Evolutionary conservation across 2,113 vertebrate species (phyloP).

Genomic region (Gopherus evgoodei): DNA sequence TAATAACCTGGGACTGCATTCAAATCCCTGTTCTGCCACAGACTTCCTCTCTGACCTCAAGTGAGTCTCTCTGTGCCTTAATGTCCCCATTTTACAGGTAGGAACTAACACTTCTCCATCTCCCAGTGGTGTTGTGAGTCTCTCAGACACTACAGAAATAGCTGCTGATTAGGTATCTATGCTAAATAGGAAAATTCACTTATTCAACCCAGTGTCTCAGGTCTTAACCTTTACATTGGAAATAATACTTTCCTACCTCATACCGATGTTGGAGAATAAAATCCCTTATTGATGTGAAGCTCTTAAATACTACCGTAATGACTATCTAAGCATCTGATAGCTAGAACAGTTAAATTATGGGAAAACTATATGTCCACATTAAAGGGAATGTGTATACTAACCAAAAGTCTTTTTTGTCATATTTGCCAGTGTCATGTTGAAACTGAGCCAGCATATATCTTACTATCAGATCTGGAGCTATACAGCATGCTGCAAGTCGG

Average conservation of each 20-base stretch:
- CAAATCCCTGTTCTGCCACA: not conserved
- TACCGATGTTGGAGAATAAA: not conserved
- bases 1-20: not conserved
- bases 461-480: not conserved
- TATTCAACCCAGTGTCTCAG: not conserved
- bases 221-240: not conserved
- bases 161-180: not conserved
- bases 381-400: not conserved
- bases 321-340: not conserved
- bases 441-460: not conserved
- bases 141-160: not conserved
- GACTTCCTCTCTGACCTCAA: not conserved
- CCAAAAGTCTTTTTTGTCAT: not conserved
- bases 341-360: not conserved
- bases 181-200: not conserved
- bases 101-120: rapidly evolving
- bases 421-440: not conserved
- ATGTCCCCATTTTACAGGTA: no score
- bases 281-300: not conserved
- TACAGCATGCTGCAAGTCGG: not conserved
- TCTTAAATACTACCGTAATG: not conserved
- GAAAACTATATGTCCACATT: not conserved
- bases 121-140: rapidly evolving
- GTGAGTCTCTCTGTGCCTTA: not conserved
- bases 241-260: not conserved